Base-by-base conservation (phyloP, 2,797 vertebrate species). In the Garrulus glandarius region DNA sequence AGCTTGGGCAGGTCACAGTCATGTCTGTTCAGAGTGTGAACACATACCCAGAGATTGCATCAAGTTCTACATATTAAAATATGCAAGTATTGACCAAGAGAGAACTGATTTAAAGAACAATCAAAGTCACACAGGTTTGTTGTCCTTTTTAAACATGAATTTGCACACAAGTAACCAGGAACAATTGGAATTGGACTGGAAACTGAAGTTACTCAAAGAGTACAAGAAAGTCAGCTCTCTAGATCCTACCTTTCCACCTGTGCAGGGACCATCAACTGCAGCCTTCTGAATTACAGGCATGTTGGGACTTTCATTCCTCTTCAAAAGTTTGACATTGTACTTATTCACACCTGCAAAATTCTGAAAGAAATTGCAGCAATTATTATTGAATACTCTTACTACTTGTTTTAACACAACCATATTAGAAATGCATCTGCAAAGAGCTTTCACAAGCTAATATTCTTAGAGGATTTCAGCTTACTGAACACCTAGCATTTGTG, bases 261-360 rank as follows among this genome's bases (percentile, higher is more conserved):
- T n/a, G 90, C 70, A 91, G 59, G 89, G 76, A 84, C 93, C 82
- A 95, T 93, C 95, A 92, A 71, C 69, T 74, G 87, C 77, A 97
- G 95, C 34, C 69, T 97, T 98, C 69, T 96, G 96, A 63, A 82
- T 69, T 89, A 95, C 93, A 95, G 95, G 81, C n/a, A 86, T 76
- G 93, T 91, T 98, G 64, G 96, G 68, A n/a, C 98, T 98, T 96
- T 99, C 99, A 89, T 98, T 99, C 97, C 99, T 98, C 97, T 98
- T 99, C 96, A 99, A 47, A 67, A 99, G 98, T 79, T 99, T 98
- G 96, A 99, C 98, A 88, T 93, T 98, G 91, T 67, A 96, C 90
- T 97, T 98, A 95, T 94, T 94, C 94, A 88, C 43, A 68, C 97
- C 98, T 93, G 91, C 69, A 67, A 97, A 97, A 61, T 95, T 97